Conservation (phyloP, 1,140 invertebrate genomes). For the Drosophila pallidifrons region DNA sequence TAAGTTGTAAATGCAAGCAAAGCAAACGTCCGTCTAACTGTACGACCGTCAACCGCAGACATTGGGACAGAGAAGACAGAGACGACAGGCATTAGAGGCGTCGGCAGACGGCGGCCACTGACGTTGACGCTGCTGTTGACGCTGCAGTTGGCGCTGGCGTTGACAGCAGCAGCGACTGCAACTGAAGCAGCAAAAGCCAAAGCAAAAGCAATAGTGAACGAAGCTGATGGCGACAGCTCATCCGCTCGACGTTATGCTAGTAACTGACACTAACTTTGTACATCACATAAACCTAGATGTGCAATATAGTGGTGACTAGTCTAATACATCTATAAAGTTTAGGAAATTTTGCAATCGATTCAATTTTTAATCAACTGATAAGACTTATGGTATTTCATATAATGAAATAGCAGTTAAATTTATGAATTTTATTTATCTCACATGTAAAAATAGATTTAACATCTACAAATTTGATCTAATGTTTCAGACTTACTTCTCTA, state of each 20-base stretch:
- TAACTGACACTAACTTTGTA: constrained; percentile 43
- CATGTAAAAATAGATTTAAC: too few relatives aligned
- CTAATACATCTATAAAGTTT: neutral
- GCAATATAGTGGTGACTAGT: neutral
- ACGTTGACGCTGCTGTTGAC: constrained; percentile 9
- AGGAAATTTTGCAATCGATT: neutral
- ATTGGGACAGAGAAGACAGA: constrained; percentile 64
- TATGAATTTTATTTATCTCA: too few relatives aligned
- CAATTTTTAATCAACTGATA: too few relatives aligned
- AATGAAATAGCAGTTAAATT: too few relatives aligned
- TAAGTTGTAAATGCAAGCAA: constrained; percentile 79
- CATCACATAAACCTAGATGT: neutral
- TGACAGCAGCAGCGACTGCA: constrained; percentile 31
- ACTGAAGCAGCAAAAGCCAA: constrained; percentile 14
- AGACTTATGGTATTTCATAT: too few relatives aligned
- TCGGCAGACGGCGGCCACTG: constrained; percentile 33
- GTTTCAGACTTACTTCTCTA: too few relatives aligned
- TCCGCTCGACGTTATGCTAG: constrained; percentile 60
- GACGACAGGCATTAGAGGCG: constrained; percentile 56
- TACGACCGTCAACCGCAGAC: constrained; percentile 80
- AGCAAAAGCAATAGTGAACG: constrained; percentile 14
- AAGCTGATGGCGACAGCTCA: constrained; percentile 51
- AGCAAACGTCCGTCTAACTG: constrained; percentile 83
- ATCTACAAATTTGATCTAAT: too few relatives aligned
- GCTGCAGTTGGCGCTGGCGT: constrained; percentile 26